Percentiles rank a stretch among this genome's conserved stretches.
These are phyloP conservation scores for Metridium senile DNA, from an alignment of 92 coral and sea anemone genomes.

Conservation along the genomic window DNA sequence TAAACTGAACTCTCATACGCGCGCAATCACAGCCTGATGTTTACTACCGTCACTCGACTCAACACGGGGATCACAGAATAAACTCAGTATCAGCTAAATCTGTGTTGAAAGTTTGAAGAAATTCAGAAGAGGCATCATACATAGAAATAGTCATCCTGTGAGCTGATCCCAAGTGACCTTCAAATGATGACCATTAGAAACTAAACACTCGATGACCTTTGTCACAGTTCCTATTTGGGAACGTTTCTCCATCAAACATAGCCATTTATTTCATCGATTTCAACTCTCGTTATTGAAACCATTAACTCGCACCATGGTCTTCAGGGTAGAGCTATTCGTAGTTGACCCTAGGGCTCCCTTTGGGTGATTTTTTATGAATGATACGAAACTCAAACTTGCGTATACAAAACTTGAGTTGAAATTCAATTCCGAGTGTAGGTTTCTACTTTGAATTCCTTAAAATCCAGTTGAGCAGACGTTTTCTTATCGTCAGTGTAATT, in stretches of 20 bases:
- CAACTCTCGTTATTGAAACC: slow-evolving; percentile 22
- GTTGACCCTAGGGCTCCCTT: slow-evolving; percentile 34
- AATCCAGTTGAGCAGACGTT: slow-evolving; percentile 6
- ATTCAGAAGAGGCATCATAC: slow-evolving; percentile 45
- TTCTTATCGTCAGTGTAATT: slow-evolving; percentile 23
- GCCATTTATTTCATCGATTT: slow-evolving; percentile 34
- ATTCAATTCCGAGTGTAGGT: slow-evolving; percentile 29
- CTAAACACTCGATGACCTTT: slow-evolving; percentile 36
- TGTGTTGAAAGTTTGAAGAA: slow-evolving; percentile 57
- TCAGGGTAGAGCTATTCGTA: slow-evolving; percentile 21
- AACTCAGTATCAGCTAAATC: slow-evolving; percentile 53
- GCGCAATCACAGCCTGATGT: slow-evolving; percentile 27
- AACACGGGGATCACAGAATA: slow-evolving; percentile 25
- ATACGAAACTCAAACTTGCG: slow-evolving; percentile 16
- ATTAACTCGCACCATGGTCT: slow-evolving; percentile 50
- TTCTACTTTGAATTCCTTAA: slow-evolving; percentile 32
- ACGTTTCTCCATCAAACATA: slow-evolving; percentile 20
- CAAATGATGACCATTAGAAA: slow-evolving; percentile 54
- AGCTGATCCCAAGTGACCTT: slow-evolving; percentile 52
- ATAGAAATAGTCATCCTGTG: slow-evolving; percentile 23
- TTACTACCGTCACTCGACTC: slow-evolving; percentile 10
- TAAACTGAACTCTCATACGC: slow-evolving; percentile 32
- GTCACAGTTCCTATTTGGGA: slow-evolving; percentile 18
- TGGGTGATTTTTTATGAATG: background rate
- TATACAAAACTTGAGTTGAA: slow-evolving; percentile 10